Conservation (phyloP, 2,113 vertebrate species). For the Corythornis vintsioides region DNA sequence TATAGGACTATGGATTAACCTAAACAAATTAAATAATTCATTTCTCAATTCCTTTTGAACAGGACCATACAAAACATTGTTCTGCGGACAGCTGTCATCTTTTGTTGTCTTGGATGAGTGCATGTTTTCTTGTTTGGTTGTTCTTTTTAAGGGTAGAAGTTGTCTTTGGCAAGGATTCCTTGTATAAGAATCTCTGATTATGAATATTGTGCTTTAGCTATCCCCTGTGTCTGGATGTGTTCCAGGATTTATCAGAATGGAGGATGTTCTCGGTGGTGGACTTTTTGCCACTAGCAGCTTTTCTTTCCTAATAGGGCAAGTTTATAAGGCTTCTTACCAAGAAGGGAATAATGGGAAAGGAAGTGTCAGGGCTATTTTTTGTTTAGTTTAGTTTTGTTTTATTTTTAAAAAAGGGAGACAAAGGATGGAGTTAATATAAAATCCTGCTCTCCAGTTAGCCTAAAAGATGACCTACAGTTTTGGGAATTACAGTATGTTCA, state of each 20-base stretch:
- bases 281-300: slow-evolving; percentile 14
- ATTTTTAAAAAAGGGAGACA: background rate
- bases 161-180: slow-evolving; percentile 18
- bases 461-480: slow-evolving; percentile 71
- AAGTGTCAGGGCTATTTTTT: background rate
- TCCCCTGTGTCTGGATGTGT: background rate
- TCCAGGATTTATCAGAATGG: slow-evolving; percentile 48
- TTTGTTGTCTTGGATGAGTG: background rate
- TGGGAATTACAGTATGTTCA: slow-evolving; percentile 77
- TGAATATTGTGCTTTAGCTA: slow-evolving; percentile 43
- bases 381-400: background rate
- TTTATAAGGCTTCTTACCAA: slow-evolving; percentile 37
- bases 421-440: slow-evolving; percentile 63
- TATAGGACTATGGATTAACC: background rate
- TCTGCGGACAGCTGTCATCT: slow-evolving; percentile 1
- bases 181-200: slow-evolving; percentile 40
- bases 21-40: background rate
- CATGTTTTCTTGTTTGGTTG: background rate
- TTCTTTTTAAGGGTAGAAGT: slow-evolving; percentile 15
- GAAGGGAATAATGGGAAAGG: slow-evolving; percentile 48
- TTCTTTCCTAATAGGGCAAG: slow-evolving; percentile 69
- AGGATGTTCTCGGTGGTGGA: background rate
- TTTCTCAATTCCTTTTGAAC: background rate
- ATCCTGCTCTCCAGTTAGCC: slow-evolving; percentile 49
- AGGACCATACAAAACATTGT: slow-evolving; percentile 1